These are phyloP conservation scores for Cylloceria caligata DNA, from an alignment of 2,888 invertebrate genomes.

Conservation along the genomic window DNA sequence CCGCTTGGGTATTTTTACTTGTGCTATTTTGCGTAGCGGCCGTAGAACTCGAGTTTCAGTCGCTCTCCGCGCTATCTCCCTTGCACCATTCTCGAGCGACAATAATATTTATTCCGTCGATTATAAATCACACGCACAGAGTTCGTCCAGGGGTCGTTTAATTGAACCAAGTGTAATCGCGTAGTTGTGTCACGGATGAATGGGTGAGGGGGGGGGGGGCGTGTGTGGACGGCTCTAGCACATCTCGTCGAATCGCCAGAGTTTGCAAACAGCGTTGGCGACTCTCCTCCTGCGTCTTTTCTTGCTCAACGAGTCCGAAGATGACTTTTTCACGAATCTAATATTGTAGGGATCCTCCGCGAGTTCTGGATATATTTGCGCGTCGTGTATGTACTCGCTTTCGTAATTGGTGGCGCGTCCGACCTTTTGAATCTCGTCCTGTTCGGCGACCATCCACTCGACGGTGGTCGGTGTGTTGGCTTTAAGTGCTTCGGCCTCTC, in stretches of 20 bases:
- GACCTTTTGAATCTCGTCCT: slow-evolving; percentile 94
- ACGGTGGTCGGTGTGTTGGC: slow-evolving; percentile 91
- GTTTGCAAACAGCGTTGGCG: slow-evolving; percentile 81
- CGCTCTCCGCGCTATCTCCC: background rate
- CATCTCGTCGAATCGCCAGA: slow-evolving; percentile 85
- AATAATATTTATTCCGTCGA: slow-evolving; percentile 13
- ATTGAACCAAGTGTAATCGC: slow-evolving; percentile 54
- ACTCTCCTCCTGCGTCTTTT: slow-evolving; percentile 91
- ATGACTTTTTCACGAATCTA: slow-evolving; percentile 93
- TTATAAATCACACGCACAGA: slow-evolving; percentile 53
- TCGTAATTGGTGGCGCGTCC: slow-evolving; percentile 95
- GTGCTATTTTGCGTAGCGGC: slow-evolving; percentile 21
- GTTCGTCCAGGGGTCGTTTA: slow-evolving; percentile 46
- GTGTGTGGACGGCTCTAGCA: slow-evolving; percentile 76
- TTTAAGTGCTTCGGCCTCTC: slow-evolving; percentile 94
- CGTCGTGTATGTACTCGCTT: slow-evolving; percentile 96
- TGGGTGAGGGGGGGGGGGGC: background rate
- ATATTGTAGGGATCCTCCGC: slow-evolving; percentile 98
- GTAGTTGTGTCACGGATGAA: background rate
- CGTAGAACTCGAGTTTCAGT: background rate
- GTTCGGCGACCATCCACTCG: slow-evolving; percentile 95
- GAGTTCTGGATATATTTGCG: slow-evolving; percentile 95
- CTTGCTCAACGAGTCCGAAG: slow-evolving; percentile 89
- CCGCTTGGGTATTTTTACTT: background rate
- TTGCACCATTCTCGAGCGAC: background rate